Evolutionary conservation across 2,113 vertebrate genomes (phyloP).

Genomic region (Holacanthus passer): DNA sequence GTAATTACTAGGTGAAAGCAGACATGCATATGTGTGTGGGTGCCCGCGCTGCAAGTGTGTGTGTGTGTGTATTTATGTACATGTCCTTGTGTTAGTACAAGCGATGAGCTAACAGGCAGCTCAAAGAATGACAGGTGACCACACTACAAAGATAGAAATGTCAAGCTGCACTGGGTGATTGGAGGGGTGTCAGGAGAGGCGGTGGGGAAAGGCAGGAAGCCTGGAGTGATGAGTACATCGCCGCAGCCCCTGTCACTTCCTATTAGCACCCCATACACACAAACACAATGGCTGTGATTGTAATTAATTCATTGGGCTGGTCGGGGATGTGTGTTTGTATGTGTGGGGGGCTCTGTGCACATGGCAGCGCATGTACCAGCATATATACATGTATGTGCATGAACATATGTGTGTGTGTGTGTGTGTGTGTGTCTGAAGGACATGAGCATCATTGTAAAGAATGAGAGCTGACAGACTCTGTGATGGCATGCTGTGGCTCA

Average conservation of each 20-base stretch:
- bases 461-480: conserved; percentile 68
- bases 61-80: conserved; percentile 22
- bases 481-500: conserved; percentile 67
- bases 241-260: conserved; percentile 80
- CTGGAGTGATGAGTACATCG: conserved; percentile 76
- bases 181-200: conserved; percentile 31
- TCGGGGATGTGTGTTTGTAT: conserved; percentile 27
- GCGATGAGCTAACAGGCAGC: conserved; percentile 66
- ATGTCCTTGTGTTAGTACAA: conserved; percentile 48
- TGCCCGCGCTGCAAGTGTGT: neutral
- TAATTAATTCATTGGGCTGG: conserved; percentile 75
- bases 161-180: conserved; percentile 70
- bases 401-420: neutral
- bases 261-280: conserved; percentile 72
- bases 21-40: conserved; percentile 20
- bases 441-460: conserved; percentile 52
- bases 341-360: conserved; percentile 14
- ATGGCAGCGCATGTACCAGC: conserved; percentile 12
- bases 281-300: conserved; percentile 62
- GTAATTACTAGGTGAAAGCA: conserved; percentile 50
- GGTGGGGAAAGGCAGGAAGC: conserved; percentile 60
- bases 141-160: conserved; percentile 79
- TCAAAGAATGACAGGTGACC: conserved; percentile 79
- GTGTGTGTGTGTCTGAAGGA: conserved; percentile 28
- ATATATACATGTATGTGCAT: conserved; percentile 19